Percentiles rank a stretch among this genome's conserved stretches.
Evolutionary conservation across 2,888 invertebrate species (phyloP).

Genomic region (Pantelozetes paolii): DNA sequence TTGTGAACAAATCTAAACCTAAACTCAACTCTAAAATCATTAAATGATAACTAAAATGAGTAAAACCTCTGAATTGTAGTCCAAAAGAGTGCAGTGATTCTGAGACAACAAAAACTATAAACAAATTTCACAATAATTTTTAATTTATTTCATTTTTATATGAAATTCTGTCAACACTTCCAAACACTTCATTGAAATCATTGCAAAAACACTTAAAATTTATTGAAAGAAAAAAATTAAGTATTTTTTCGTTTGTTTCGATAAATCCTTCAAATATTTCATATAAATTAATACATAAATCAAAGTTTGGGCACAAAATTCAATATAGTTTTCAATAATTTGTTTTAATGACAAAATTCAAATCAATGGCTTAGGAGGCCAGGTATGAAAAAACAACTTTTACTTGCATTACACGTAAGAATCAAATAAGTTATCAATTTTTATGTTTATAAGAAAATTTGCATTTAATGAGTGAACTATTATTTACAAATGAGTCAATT

Average conservation of each 20-base stretch:
- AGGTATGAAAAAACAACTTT: constrained; percentile 10
- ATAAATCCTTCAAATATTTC: not conserved
- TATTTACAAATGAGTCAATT: constrained; percentile 23
- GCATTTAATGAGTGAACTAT: constrained; percentile 22
- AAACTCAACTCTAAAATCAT: no score
- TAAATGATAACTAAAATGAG: not conserved
- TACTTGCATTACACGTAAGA: constrained; percentile 32
- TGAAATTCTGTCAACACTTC: not conserved
- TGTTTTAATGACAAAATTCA: constrained; percentile 10
- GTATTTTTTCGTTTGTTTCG: not conserved
- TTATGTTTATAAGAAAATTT: constrained; percentile 25
- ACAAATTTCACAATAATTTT: not conserved
- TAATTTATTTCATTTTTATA: constrained; percentile 5
- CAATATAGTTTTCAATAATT: not conserved
- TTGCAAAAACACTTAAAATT: no score
- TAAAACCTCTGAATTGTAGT: not conserved
- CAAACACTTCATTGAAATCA: not conserved
- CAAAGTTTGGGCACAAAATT: constrained; percentile 21
- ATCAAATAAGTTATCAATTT: constrained; percentile 16
- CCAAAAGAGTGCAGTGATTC: constrained; percentile 29
- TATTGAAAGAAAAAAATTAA: no score
- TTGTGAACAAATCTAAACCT: not conserved
- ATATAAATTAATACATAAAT: constrained; percentile 3
- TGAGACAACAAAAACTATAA: not conserved
- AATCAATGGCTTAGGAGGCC: not conserved